phyloP scores from a whole-genome alignment of 1,140 invertebrate species.

The Papilio helenus region DNA sequence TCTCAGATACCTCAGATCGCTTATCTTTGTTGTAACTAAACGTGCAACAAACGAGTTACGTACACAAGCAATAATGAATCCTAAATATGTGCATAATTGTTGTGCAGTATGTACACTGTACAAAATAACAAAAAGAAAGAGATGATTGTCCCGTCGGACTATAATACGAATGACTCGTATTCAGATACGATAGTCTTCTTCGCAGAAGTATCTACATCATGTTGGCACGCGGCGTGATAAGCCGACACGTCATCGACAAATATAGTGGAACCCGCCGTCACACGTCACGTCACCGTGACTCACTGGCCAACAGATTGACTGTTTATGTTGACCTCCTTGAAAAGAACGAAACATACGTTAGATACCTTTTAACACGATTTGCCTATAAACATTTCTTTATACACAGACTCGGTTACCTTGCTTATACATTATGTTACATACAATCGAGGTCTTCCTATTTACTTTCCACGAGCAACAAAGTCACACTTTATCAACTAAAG shows the following conservation, averaged over 20 bases:
- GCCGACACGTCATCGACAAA: slow-evolving; percentile 4
- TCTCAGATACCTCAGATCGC: too few relatives aligned
- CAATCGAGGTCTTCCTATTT: not conserved
- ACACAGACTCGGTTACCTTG: too few relatives aligned
- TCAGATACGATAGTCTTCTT: not conserved
- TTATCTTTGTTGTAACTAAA: too few relatives aligned
- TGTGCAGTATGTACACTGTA: too few relatives aligned
- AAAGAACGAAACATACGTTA: too few relatives aligned
- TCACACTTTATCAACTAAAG: slow-evolving; percentile 4
- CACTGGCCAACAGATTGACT: not conserved
- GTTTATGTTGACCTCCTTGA: too few relatives aligned
- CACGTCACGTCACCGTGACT: not conserved
- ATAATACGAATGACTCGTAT: not conserved
- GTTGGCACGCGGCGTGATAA: slow-evolving; percentile 7
- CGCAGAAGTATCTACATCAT: not conserved
- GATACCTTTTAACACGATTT: too few relatives aligned
- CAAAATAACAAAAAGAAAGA: not conserved
- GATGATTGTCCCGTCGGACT: not conserved
- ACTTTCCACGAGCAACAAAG: not conserved
- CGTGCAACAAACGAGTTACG: too few relatives aligned
- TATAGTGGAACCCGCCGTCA: not conserved
- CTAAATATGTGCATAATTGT: too few relatives aligned
- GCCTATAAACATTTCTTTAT: too few relatives aligned
- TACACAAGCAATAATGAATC: too few relatives aligned
- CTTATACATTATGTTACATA: too few relatives aligned